Conservation (phyloP, 2,888 invertebrate genomes). For the Stenurella melanura region DNA sequence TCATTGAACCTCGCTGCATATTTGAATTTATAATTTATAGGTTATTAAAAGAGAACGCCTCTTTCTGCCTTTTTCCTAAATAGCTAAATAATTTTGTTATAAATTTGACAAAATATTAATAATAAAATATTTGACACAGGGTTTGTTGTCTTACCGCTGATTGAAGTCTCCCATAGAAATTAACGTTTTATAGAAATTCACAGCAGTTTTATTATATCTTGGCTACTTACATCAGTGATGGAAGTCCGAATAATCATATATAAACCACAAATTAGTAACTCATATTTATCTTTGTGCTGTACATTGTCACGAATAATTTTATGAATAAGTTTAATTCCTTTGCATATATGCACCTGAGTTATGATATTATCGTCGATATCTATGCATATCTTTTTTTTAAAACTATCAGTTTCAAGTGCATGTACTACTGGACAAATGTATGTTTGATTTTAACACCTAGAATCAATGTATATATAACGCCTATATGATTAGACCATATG, state of each 20-base stretch:
- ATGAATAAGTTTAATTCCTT: no score
- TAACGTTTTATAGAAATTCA: not conserved
- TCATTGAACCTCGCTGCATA: constrained; percentile 51
- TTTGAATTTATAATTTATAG: constrained; percentile 42
- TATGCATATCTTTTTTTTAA: no score
- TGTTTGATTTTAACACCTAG: not conserved
- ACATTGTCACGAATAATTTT: no score
- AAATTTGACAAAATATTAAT: no score
- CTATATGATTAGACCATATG: not conserved
- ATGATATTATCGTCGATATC: no score
- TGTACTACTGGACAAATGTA: not conserved
- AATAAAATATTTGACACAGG: not conserved
- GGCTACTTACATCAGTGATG: not conserved
- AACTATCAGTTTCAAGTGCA: no score
- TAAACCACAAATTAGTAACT: not conserved
- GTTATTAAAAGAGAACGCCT: constrained; percentile 18
- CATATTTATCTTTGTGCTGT: no score
- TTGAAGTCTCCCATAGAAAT: constrained; percentile 44
- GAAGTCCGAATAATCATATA: not conserved
- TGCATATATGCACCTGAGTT: no score
- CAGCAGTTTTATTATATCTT: not conserved
- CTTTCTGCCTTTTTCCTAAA: not conserved
- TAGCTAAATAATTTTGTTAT: no score
- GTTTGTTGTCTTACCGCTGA: constrained; percentile 42
- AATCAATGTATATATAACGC: not conserved